Percentiles rank a stretch among this genome's conserved stretches.
Evolutionary conservation across 2,797 vertebrate genomes (phyloP).

Genomic region (Cryptoblepharus egeriae): DNA sequence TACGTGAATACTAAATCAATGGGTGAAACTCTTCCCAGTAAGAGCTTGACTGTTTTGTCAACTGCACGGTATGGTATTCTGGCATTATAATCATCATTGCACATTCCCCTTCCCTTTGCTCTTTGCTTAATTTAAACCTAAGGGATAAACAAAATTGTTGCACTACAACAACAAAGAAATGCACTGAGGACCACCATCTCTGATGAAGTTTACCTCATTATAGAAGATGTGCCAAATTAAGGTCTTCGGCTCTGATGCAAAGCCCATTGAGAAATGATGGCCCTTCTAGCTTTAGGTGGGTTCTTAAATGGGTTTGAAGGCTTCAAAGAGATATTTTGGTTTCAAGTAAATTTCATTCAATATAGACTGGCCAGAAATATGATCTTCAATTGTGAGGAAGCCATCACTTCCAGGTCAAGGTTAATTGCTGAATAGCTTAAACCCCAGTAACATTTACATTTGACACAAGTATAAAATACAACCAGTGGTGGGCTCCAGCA

Average conservation of each 20-base stretch:
- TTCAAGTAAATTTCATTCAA: constrained; percentile 59
- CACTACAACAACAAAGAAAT: constrained; percentile 34
- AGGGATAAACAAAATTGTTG: constrained; percentile 52
- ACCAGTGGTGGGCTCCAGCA: too few relatives aligned
- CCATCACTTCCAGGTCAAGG: constrained; percentile 60
- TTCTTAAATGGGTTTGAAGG: constrained; percentile 52
- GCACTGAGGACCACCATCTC: constrained; percentile 55
- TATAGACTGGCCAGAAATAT: constrained; percentile 56
- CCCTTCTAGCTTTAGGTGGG: constrained; percentile 44
- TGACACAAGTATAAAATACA: constrained; percentile 24
- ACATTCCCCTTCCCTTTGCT: constrained; percentile 49
- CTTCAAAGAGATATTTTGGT: constrained; percentile 48
- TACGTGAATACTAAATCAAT: constrained; percentile 5
- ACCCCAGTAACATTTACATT: constrained; percentile 69
- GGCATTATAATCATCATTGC: constrained; percentile 35
- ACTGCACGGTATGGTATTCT: constrained; percentile 45
- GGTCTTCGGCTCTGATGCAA: constrained; percentile 65
- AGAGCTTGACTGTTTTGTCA: constrained; percentile 29
- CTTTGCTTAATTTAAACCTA: constrained; percentile 44
- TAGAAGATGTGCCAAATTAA: constrained; percentile 59
- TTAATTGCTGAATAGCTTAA: constrained; percentile 72
- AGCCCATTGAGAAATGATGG: constrained; percentile 59
- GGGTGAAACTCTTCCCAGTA: neutral
- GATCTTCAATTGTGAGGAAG: constrained; percentile 49
- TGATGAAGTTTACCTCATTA: constrained; percentile 57